Conservation (phyloP, 2,888 invertebrate genomes). For the Autographa pulchrina region DNA sequence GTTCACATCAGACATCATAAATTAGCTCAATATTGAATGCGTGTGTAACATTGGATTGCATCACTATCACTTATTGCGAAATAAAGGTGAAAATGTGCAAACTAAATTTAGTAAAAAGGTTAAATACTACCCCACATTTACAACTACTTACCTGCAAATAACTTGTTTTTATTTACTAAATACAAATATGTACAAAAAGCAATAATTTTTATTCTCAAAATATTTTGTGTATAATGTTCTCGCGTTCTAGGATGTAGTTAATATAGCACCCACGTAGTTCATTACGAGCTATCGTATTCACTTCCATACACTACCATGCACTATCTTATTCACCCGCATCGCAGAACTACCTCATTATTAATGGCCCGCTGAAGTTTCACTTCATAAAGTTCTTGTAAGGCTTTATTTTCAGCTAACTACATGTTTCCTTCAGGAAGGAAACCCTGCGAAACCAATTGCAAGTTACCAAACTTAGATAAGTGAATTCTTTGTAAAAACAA, state of each 20-base stretch:
- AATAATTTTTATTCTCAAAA: no score
- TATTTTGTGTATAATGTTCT: no score
- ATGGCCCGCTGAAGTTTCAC: slow-evolving; percentile 17
- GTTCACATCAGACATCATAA: no score
- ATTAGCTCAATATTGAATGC: no score
- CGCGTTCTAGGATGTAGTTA: background rate
- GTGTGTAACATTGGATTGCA: no score
- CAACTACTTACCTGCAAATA: no score
- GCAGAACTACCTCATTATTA: slow-evolving; percentile 18
- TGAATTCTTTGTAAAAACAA: slow-evolving; percentile 46
- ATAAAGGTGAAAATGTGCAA: no score
- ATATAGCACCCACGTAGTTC: background rate
- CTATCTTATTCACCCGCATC: slow-evolving; percentile 14
- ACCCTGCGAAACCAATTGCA: slow-evolving; percentile 20
- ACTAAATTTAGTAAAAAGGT: no score
- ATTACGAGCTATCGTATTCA: slow-evolving; percentile 15
- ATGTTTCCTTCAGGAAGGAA: background rate
- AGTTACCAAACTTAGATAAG: slow-evolving; percentile 40
- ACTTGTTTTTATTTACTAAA: no score
- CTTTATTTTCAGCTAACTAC: slow-evolving; percentile 9
- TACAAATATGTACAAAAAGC: no score
- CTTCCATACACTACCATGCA: slow-evolving; percentile 10
- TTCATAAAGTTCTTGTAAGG: slow-evolving; percentile 7
- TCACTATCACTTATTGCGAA: no score
- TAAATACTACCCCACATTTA: no score